phyloP scores from a whole-genome alignment of 2,797 vertebrate species.

The Orientallactaga sibirica region DNA sequence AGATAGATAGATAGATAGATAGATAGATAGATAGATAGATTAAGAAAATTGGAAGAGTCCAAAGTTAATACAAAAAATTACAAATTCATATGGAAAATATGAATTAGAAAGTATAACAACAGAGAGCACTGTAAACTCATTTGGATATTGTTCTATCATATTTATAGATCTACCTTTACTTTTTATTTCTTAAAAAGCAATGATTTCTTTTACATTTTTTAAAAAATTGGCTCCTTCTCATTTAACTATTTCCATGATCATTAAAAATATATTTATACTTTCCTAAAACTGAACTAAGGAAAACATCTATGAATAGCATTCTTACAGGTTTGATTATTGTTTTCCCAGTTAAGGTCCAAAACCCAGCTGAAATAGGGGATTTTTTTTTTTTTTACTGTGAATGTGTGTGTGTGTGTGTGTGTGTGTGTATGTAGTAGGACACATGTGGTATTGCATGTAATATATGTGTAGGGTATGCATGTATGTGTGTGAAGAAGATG shows the following conservation, averaged over 20 bases:
- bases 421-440: too few relatives aligned
- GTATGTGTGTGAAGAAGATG: too few relatives aligned
- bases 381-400: too few relatives aligned
- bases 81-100: not conserved
- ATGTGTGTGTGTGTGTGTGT: too few relatives aligned
- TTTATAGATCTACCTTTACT: not conserved
- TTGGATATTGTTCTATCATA: not conserved
- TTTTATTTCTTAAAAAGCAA: too few relatives aligned
- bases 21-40: too few relatives aligned
- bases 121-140: too few relatives aligned
- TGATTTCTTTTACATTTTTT: not conserved
- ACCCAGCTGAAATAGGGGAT: not conserved
- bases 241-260: slow-evolving; percentile 1
- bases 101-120: not conserved
- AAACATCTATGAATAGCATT: slow-evolving; percentile 32
- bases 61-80: slow-evolving; percentile 3
- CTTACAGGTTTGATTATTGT: slow-evolving; percentile 27
- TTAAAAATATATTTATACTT: slow-evolving; percentile 13
- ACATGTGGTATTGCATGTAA: too few relatives aligned
- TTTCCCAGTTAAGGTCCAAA: slow-evolving; percentile 7
- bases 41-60: not conserved
- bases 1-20: too few relatives aligned
- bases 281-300: slow-evolving; percentile 32
- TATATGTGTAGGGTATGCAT: too few relatives aligned
- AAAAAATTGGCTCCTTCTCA: slow-evolving; percentile 64